phyloP scores from a whole-genome alignment of 2,888 invertebrate genomes.

The Mylabris sibirica region DNA sequence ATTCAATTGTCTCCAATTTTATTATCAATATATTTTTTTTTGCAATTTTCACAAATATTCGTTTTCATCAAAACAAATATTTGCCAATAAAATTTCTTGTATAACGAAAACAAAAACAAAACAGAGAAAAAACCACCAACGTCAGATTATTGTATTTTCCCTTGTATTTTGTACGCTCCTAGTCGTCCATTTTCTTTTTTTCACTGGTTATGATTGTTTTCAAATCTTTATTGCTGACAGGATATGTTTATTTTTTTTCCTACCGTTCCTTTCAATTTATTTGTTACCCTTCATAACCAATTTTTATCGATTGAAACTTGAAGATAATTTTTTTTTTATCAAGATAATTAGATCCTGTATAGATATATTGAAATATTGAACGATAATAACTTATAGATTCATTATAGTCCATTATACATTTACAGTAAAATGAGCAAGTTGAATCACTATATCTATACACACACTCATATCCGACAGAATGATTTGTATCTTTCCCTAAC shows the following conservation, averaged over 20 bases:
- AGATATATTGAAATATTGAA: background rate
- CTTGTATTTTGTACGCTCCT: no score
- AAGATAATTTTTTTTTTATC: background rate
- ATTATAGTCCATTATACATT: slow-evolving; percentile 29
- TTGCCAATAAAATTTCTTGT: background rate
- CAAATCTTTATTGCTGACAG: slow-evolving; percentile 1
- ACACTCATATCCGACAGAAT: slow-evolving; percentile 26
- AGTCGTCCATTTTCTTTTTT: background rate
- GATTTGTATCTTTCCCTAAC: slow-evolving; percentile 23
- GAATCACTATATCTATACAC: slow-evolving; percentile 19
- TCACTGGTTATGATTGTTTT: background rate
- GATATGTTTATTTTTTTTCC: background rate
- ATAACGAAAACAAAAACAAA: background rate
- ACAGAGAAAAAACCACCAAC: background rate
- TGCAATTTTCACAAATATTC: background rate
- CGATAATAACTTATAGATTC: slow-evolving; percentile 21
- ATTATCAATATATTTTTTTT: background rate
- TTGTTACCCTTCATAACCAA: background rate
- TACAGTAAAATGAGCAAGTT: slow-evolving; percentile 30
- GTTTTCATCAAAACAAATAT: background rate
- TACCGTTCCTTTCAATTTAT: background rate
- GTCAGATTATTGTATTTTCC: background rate
- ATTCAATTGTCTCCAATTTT: no score
- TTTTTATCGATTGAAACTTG: background rate
- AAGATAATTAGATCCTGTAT: background rate